Conservation (phyloP, 2,888 invertebrate species). For the Metopia argyrocephala region DNA sequence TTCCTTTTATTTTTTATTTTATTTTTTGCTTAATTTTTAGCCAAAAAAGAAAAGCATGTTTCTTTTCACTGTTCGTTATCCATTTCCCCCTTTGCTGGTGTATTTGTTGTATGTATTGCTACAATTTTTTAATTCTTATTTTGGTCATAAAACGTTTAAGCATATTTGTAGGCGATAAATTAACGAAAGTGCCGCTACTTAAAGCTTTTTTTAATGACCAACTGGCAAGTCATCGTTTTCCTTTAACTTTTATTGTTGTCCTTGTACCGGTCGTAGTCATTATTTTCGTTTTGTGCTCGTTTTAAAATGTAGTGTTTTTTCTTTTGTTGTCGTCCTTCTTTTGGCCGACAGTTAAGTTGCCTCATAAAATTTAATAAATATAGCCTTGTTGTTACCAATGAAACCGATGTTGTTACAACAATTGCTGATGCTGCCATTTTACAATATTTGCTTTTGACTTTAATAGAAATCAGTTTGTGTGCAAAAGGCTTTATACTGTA, state of each 20-base stretch:
- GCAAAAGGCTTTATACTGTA: background rate
- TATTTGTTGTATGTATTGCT: constrained; percentile 33
- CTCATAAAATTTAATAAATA: constrained; percentile 58
- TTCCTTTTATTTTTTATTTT: constrained; percentile 3
- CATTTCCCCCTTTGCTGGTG: background rate
- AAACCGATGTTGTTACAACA: background rate
- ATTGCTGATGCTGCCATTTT: constrained; percentile 15
- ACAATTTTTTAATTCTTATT: constrained; percentile 52
- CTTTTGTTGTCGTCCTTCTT: background rate
- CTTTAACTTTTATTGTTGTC: background rate
- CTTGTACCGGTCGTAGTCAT: background rate
- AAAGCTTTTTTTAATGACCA: constrained; percentile 61
- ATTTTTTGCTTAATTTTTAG: background rate
- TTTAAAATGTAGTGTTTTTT: too few species aligned
- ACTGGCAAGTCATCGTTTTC: constrained; percentile 23
- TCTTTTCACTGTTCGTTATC: constrained; percentile 1
- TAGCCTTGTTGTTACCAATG: constrained; percentile 29
- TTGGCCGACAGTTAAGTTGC: constrained; percentile 39
- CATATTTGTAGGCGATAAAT: constrained; percentile 63
- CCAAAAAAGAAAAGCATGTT: background rate
- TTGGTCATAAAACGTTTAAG: constrained; percentile 60
- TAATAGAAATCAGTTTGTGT: background rate
- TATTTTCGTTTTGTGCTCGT: background rate
- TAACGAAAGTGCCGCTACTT: constrained; percentile 58
- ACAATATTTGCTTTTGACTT: constrained; percentile 16